Conservation (phyloP, 1,140 invertebrate genomes). For the Lepidotrigona ventralis region DNA sequence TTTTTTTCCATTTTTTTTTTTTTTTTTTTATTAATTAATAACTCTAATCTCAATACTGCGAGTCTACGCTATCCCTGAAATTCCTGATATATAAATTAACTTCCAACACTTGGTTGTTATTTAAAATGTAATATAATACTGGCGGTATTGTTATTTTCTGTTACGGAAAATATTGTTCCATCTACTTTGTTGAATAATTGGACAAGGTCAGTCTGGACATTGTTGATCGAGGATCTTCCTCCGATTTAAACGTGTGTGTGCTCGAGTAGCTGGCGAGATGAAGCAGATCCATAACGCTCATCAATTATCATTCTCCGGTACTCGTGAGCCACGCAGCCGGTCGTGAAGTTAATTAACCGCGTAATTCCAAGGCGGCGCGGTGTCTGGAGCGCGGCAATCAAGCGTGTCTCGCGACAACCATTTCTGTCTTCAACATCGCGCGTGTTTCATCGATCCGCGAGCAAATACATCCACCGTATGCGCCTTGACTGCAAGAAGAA, state of each 20-base stretch:
- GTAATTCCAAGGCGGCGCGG: constrained; percentile 47
- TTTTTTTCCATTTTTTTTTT: too few relatives aligned
- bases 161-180: not conserved
- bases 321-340: constrained; percentile 5
- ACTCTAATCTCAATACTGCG: too few relatives aligned
- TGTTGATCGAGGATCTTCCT: not conserved
- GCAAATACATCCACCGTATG: not conserved
- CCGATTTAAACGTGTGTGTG: not conserved
- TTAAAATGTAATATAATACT: too few relatives aligned
- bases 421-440: not conserved
- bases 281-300: constrained; percentile 26
- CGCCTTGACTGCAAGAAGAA: not conserved
- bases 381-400: constrained; percentile 25
- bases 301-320: constrained; percentile 38
- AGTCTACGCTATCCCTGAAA: too few relatives aligned
- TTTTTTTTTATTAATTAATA: too few relatives aligned
- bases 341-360: constrained; percentile 51
- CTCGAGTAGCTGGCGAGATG: not conserved
- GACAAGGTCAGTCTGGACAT: not conserved
- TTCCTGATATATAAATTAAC: too few relatives aligned
- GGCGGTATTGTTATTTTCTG: too few relatives aligned
- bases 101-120: too few relatives aligned
- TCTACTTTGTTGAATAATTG: not conserved
- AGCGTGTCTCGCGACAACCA: constrained; percentile 13
- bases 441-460: constrained; percentile 37